Base-by-base conservation (phyloP, 2,113 vertebrate species). In the Epinephelus cyanopodus region DNA sequence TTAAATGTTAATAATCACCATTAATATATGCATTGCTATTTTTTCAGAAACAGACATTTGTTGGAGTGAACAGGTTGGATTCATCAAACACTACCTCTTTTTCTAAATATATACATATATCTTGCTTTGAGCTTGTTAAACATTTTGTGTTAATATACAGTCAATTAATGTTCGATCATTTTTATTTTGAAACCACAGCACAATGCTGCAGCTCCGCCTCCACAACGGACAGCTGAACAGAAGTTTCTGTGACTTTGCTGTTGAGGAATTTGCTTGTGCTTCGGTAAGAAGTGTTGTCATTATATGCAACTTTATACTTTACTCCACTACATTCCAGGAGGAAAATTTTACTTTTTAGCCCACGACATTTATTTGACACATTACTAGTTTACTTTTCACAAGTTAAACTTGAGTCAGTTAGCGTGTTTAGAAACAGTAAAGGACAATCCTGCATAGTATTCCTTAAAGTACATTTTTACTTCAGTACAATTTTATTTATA, bases 221-320 rank as follows among this genome's bases (percentile, higher is more conserved):
- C 23, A 81, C 67, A 76, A 33, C 0, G 48, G 81, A 12, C 25
- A 45, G n/a, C 57, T 84, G 5, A 33, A n/a, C 0, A 57, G 84
- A 23, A 52, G 2, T 13, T n/a, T 89, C 23, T 96, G 95, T 61
- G 62, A 81, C 56, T 95, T 93, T 64, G 18, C 74, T 13, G 2
- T 94, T 1, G 58, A 92, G 74, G 63, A 95, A 48, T 83, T 93
- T 0, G 91, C 95, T 2, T 95, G 95, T 77, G 87, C 90, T 10
- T 76, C 89, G 17, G 95, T 95, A 88, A 78, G 77, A 4, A 45
- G 13, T 42, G 42, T 63, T 63, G 4, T 8, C 29, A 61, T 6
- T n/a, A 13, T n/a, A n/a, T 47, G 23, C 25, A 27, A 48, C 6
- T 48, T 48, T 27, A 10, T 5, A 25, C 15, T 11, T 48, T 13